A percentile compares a stretch with the other conserved stretches of the same genome.
Evolutionary conservation across 2,797 vertebrate genomes (phyloP).

Genomic region (Manis javanica): DNA sequence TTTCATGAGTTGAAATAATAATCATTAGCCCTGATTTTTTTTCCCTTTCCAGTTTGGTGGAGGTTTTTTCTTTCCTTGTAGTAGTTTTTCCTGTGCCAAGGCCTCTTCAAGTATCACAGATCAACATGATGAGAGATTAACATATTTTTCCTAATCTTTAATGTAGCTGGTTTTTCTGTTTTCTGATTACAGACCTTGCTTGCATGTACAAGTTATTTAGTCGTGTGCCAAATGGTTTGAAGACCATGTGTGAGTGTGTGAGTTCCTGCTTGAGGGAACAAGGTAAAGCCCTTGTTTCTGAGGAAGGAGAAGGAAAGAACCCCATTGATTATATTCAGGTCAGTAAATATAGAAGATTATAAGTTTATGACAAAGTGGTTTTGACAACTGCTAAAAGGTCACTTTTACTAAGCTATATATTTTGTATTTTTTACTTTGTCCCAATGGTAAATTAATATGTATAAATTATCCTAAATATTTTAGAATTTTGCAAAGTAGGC

Average conservation of each 20-base stretch:
- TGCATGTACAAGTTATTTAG: slow-evolving; percentile 99
- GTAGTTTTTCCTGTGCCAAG: too few species aligned
- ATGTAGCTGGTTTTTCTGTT: slow-evolving; percentile 51
- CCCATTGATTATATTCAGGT: slow-evolving; percentile 99
- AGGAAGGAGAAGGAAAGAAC: slow-evolving; percentile 98
- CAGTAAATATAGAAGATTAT: slow-evolving; percentile 62
- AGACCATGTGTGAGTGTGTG: slow-evolving; percentile 99
- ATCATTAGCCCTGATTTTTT: too few species aligned
- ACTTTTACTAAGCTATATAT: not conserved
- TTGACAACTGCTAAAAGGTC: not conserved
- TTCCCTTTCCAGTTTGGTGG: too few species aligned
- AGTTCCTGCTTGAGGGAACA: slow-evolving; percentile 97
- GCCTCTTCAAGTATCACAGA: too few species aligned
- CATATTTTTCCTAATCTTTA: too few species aligned
- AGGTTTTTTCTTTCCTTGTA: too few species aligned
- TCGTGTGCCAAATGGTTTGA: slow-evolving; percentile 97
- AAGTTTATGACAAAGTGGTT: not conserved
- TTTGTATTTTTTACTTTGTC: not conserved
- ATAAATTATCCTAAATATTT: slow-evolving; percentile 9
- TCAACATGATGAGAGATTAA: too few species aligned
- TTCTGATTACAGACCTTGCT: slow-evolving; percentile 92
- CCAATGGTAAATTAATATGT: not conserved
- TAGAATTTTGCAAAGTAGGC: not conserved
- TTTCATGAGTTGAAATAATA: too few species aligned
- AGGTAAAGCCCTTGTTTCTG: slow-evolving; percentile 98